Evolutionary conservation across 2,797 vertebrate genomes (phyloP).

Genomic region (Arnoldichthys spilopterus): DNA sequence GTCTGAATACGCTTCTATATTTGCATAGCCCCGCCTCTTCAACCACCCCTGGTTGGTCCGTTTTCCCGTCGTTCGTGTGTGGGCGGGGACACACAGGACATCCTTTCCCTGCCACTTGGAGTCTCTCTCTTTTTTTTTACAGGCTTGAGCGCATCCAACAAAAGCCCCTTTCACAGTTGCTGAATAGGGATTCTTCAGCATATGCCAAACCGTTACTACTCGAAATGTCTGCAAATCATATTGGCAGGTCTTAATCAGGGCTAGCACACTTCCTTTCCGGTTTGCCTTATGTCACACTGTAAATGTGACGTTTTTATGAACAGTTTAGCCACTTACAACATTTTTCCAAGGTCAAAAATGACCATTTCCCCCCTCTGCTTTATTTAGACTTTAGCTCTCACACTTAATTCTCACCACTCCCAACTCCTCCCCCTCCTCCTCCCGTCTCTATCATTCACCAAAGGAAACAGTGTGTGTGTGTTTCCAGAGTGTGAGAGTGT

Average conservation of each 20-base stretch:
- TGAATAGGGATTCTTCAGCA: conserved; percentile 75
- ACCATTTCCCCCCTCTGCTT: not conserved
- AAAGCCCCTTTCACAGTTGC: conserved; percentile 75
- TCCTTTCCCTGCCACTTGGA: not conserved
- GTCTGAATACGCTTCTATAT: conserved; percentile 61
- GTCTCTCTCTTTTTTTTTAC: conserved; percentile 50
- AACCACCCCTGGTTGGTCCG: conserved; percentile 43
- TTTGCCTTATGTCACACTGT: conserved; percentile 27
- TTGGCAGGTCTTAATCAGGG: conserved; percentile 42
- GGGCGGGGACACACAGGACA: not conserved
- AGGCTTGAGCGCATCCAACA: conserved; percentile 70
- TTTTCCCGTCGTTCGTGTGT: not conserved
- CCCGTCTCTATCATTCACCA: conserved; percentile 16
- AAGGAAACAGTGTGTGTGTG: conserved; percentile 30
- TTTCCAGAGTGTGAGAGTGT: conserved; percentile 27
- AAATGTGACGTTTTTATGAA: conserved; percentile 13
- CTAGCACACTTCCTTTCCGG: conserved; percentile 41
- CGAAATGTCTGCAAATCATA: conserved; percentile 47
- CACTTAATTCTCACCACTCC: not conserved
- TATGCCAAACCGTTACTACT: conserved; percentile 65
- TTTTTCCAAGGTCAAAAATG: conserved; percentile 32
- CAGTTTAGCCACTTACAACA: conserved; percentile 30
- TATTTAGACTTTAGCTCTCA: conserved; percentile 33
- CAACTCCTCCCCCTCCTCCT: not conserved
- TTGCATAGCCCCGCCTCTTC: conserved; percentile 71